These are phyloP conservation scores for Asbolus verrucosus DNA, from an alignment of 1,140 invertebrate species.

Conservation along the genomic window DNA sequence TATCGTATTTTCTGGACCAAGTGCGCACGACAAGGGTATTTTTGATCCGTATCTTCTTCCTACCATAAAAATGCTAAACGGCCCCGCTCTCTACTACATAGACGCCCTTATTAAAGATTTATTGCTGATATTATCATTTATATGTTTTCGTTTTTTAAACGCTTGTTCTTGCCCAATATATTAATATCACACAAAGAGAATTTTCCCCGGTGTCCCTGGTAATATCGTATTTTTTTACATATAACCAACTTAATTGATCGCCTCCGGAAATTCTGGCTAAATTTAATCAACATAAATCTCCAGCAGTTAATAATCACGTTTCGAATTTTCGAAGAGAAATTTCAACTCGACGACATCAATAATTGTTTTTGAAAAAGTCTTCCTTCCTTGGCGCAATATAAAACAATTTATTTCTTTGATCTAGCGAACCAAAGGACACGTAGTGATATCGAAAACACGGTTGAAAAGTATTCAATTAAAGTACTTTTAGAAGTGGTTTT, in stretches of 20 bases:
- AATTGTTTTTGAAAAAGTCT: slow-evolving; percentile 30
- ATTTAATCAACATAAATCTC: not conserved
- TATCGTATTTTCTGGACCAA: slow-evolving; percentile 50
- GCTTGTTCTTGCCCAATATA: slow-evolving; percentile 27
- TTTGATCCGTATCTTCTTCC: slow-evolving; percentile 47
- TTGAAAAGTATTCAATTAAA: slow-evolving; percentile 46
- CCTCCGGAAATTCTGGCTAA: not conserved
- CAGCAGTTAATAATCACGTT: not conserved
- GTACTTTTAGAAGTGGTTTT: slow-evolving; percentile 42
- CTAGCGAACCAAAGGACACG: slow-evolving; percentile 22
- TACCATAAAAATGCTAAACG: slow-evolving; percentile 53
- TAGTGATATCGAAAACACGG: slow-evolving; percentile 42
- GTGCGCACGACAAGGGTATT: slow-evolving; percentile 49
- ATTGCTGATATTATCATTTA: slow-evolving; percentile 52
- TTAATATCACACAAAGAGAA: slow-evolving; percentile 12
- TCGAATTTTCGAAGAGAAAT: not conserved
- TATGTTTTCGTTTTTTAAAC: slow-evolving; percentile 48
- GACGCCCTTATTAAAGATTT: slow-evolving; percentile 47
- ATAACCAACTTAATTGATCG: not conserved
- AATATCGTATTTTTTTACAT: not conserved
- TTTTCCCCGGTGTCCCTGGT: not conserved
- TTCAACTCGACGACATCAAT: not conserved
- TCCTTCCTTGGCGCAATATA: slow-evolving; percentile 8
- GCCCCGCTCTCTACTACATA: slow-evolving; percentile 35
- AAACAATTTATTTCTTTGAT: slow-evolving; percentile 41